phyloP scores from a whole-genome alignment of 2,888 invertebrate species.

The Halictus quadricinctus region DNA sequence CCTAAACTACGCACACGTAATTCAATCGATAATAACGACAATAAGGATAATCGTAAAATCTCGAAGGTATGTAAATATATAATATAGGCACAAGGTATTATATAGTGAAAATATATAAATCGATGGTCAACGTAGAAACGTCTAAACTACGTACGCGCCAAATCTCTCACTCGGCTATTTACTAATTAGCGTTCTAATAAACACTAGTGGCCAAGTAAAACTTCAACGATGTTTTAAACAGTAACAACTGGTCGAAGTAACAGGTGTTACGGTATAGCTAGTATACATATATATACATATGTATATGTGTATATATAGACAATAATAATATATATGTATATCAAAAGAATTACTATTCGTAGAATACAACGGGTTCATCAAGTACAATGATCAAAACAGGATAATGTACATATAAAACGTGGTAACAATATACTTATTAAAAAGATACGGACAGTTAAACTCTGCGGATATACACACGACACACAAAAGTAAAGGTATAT shows the following conservation, averaged over 20 bases:
- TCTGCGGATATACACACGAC: slow-evolving; percentile 66
- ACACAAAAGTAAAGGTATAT: slow-evolving; percentile 64
- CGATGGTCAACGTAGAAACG: slow-evolving; percentile 48
- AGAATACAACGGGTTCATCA: slow-evolving; percentile 56
- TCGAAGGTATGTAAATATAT: slow-evolving; percentile 18
- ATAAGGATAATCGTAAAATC: slow-evolving; percentile 44
- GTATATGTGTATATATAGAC: background rate
- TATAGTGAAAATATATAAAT: slow-evolving; percentile 40
- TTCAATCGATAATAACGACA: slow-evolving; percentile 33
- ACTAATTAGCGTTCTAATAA: slow-evolving; percentile 67
- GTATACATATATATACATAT: background rate
- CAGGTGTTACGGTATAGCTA: slow-evolving; percentile 48
- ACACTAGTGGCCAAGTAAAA: slow-evolving; percentile 60
- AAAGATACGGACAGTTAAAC: slow-evolving; percentile 58
- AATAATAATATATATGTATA: slow-evolving; percentile 8
- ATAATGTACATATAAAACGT: slow-evolving; percentile 33
- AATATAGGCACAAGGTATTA: slow-evolving; percentile 40
- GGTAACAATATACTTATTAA: slow-evolving; percentile 39
- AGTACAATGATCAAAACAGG: slow-evolving; percentile 54
- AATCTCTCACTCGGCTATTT: slow-evolving; percentile 63
- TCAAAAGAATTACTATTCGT: slow-evolving; percentile 63
- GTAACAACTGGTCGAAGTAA: slow-evolving; percentile 55
- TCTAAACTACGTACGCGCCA: slow-evolving; percentile 67
- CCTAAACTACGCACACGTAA: slow-evolving; percentile 68
- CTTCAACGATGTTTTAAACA: slow-evolving; percentile 51